phyloP scores from a whole-genome alignment of 2,888 invertebrate species.

The Nomada fucata region DNA sequence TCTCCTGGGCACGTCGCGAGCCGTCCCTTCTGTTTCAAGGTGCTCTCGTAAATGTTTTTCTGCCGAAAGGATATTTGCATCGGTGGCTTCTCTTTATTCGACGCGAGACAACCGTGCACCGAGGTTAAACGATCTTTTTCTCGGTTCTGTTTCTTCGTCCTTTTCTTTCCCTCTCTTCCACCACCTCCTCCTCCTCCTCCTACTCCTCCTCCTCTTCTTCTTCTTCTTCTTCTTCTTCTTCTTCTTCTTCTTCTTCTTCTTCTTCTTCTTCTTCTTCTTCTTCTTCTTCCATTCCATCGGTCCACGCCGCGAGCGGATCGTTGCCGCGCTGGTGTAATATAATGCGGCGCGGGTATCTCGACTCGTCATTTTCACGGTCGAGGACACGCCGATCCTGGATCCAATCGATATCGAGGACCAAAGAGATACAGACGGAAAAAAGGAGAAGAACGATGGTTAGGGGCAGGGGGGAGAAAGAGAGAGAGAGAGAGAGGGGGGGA shows the following conservation, averaged over 20 bases:
- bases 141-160: no score
- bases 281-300: no score
- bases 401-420: neutral
- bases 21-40: constrained; percentile 40
- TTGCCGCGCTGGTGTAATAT: no score
- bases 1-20: neutral
- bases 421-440: neutral
- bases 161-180: no score
- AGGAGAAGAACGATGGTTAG: no score
- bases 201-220: no score
- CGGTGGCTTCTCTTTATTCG: neutral
- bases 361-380: constrained; percentile 36
- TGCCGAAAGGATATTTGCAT: constrained; percentile 52
- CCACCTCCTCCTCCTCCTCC: no score
- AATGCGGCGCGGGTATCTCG: neutral
- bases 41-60: constrained; percentile 11
- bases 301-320: no score
- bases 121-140: neutral
- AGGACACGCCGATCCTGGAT: neutral
- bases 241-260: no score
- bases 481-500: neutral
- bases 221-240: no score
- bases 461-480: no score
- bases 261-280: no score
- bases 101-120: neutral